Evolutionary conservation across 2,888 invertebrate species (phyloP), one percentile per base, ranked within the genome.

Genomic region (Tenthredo distinguenda): DNA sequence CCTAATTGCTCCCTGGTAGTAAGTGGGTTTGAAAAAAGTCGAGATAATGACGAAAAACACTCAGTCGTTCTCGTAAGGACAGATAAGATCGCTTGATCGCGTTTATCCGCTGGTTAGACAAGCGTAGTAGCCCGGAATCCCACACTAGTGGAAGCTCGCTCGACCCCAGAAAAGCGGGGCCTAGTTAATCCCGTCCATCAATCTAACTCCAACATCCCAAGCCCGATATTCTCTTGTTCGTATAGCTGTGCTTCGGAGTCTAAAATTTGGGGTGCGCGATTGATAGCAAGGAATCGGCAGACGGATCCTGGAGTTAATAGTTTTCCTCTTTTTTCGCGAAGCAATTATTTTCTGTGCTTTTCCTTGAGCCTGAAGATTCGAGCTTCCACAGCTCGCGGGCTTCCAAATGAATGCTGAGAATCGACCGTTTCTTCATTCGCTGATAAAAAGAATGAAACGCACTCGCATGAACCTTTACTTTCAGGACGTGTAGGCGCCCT

Each of bases 161-260:
- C 58, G 81, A 81, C 81, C 81, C 81, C 81, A 40, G 40, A 15
- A 62, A 62, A 87, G 86, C 88, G 87, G 88, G 88, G 90, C 90
- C 88, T 89, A 84, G 88, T 89, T 92, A 92, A 92, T 92, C 92
- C 92, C 84, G 86, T 87, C 91, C 91, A 92, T 93, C 92, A 92
- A 93, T 92, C 92, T 92, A 91, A 90, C 87, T 92, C 92, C 92
- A 91, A 90, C 87, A 90, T 89, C 89, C 86, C 79, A 86, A 88
- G 88, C 87, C 87, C 87, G 87, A 88, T 88, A 86, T 88, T 88
- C 87, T 88, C 87, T 86, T 72, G 86, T 84, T 87, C 88, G 88
- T 86, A 87, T 86, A 84, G 40, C 81, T 62, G n/a, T 26, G 81
- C 62, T 81, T 21, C 40, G 40, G 26, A 37, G 58, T 81, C 62